Evolutionary conservation across 2,113 vertebrate genomes (phyloP).

Genomic region (Marcusenius ussheri): DNA sequence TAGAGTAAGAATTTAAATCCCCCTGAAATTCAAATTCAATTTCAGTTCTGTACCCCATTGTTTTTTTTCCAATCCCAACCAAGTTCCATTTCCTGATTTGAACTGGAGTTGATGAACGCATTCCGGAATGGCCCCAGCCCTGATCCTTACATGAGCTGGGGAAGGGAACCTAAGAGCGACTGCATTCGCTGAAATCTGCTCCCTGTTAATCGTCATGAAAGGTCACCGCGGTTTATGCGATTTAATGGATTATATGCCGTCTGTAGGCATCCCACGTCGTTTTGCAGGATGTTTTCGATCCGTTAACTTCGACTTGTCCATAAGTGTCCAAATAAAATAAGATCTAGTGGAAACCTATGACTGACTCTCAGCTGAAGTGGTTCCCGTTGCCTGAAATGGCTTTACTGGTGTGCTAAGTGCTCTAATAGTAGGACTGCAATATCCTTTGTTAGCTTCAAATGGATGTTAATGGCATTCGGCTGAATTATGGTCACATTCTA

Average conservation of each 20-base stretch:
- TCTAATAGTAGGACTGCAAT: neutral
- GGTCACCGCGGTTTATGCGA: neutral
- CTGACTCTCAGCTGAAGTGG: neutral
- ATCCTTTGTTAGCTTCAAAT: slow-evolving; percentile 7
- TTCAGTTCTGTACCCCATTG: no score
- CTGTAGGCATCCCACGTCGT: neutral
- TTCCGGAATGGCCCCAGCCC: no score
- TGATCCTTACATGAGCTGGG: neutral
- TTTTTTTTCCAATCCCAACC: no score
- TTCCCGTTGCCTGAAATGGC: slow-evolving; percentile 13
- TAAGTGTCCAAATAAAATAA: neutral
- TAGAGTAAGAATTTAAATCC: no score
- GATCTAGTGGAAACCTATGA: slow-evolving; percentile 13
- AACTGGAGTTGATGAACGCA: no score
- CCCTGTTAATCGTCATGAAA: neutral
- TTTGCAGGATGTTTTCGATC: neutral
- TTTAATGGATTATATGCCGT: neutral
- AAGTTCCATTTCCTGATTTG: no score
- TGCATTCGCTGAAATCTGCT: neutral
- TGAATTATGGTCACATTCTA: slow-evolving; percentile 16
- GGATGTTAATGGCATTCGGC: slow-evolving; percentile 3
- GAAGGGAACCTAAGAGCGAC: neutral
- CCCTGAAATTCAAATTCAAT: no score
- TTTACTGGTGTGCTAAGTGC: neutral
- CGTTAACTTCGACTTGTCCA: neutral